These are phyloP conservation scores for Cynoglossus semilaevis DNA, from an alignment of 2,113 vertebrate genomes.

Conservation along the genomic window DNA sequence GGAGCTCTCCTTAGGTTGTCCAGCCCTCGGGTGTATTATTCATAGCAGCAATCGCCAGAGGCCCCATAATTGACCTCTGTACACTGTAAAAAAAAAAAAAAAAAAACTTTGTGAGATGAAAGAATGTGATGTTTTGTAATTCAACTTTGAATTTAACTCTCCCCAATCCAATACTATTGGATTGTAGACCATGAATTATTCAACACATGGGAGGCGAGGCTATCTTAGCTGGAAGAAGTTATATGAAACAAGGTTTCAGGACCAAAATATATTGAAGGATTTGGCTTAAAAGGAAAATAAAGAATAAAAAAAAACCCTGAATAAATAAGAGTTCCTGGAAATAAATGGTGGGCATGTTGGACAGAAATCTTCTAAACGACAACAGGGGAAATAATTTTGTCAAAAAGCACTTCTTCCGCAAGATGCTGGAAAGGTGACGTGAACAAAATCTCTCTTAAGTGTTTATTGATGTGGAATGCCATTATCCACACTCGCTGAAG, in stretches of 20 bases:
- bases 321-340: constrained; percentile 56
- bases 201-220: constrained; percentile 50
- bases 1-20: constrained; percentile 72
- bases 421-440: constrained; percentile 26
- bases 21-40: constrained; percentile 73
- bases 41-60: constrained; percentile 73
- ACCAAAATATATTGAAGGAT: constrained; percentile 59
- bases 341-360: constrained; percentile 44
- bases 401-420: constrained; percentile 29
- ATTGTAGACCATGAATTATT: constrained; percentile 75
- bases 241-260: constrained; percentile 65
- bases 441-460: constrained; percentile 42
- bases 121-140: constrained; percentile 77
- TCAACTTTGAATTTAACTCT: constrained; percentile 71
- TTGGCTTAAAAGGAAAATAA: constrained; percentile 12
- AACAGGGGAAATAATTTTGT: constrained; percentile 36
- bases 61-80: constrained; percentile 79
- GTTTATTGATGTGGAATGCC: constrained; percentile 57
- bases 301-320: constrained; percentile 7
- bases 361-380: constrained; percentile 48
- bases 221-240: constrained; percentile 70
- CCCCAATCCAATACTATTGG: constrained; percentile 71
- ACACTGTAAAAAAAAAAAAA: constrained; percentile 47
- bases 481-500: constrained; percentile 51
- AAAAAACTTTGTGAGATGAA: constrained; percentile 74